Evolutionary conservation across 2,113 vertebrate species (phyloP).

Genomic region (Sakesphorus luctuosus): DNA sequence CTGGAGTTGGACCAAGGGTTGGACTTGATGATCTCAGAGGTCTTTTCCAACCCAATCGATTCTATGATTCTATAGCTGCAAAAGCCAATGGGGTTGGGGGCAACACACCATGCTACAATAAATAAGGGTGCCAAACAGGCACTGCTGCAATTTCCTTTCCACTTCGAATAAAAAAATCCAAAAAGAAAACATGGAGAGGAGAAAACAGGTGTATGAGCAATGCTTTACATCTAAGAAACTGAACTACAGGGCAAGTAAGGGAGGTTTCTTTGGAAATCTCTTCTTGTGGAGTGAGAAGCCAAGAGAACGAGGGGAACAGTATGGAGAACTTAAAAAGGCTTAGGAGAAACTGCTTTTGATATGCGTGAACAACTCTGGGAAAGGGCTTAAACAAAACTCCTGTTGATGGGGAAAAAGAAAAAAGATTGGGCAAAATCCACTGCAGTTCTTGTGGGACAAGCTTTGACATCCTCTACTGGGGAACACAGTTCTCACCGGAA

Average conservation of each 20-base stretch:
- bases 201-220: rapidly evolving
- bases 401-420: not conserved
- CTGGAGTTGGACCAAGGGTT: too few species aligned
- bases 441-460: not conserved
- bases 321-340: not conserved
- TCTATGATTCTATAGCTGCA: not conserved
- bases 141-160: not conserved
- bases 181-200: not conserved
- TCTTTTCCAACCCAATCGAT: too few species aligned
- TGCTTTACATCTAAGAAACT: not conserved
- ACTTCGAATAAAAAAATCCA: not conserved
- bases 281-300: not conserved
- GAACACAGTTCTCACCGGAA: not conserved
- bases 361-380: not conserved
- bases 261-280: not conserved
- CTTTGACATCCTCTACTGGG: not conserved
- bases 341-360: not conserved
- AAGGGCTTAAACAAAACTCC: not conserved
- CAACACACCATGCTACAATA: not conserved
- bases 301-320: not conserved
- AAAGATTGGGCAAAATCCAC: not conserved
- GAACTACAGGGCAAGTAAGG: not conserved
- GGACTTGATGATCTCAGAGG: too few species aligned
- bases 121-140: not conserved
- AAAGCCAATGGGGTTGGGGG: not conserved